Evolutionary conservation across 2,888 invertebrate species (phyloP).

Genomic region (Drosophila glabriapex): DNA sequence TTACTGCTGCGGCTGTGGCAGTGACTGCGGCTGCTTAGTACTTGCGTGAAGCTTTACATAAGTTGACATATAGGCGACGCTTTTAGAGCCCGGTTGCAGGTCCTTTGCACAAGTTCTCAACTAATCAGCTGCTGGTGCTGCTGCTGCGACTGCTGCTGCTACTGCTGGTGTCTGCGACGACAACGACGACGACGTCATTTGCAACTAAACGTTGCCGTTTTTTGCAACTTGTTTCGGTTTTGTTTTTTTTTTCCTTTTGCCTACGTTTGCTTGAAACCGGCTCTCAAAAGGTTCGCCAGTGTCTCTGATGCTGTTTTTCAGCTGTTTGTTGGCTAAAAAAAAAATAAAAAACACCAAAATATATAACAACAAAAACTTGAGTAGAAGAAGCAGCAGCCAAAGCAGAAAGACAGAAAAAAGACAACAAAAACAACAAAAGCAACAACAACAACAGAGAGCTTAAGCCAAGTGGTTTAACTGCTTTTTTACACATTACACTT

Average conservation of each 20-base stretch:
- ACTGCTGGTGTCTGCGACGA: conserved; percentile 15
- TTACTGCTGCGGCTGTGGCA: conserved; percentile 16
- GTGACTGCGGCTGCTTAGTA: conserved; percentile 16
- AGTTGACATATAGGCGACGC: conserved; percentile 67
- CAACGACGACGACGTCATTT: conserved; percentile 48
- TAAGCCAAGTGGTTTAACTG: conserved; percentile 67
- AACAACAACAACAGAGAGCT: conserved; percentile 30
- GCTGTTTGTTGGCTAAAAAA: conserved; percentile 61
- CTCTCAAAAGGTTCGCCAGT: conserved; percentile 67
- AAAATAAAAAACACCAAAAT: conserved; percentile 12
- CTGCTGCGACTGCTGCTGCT: conserved; percentile 56
- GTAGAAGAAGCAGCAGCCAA: conserved; percentile 26
- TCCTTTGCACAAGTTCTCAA: conserved; percentile 73
- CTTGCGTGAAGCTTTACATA: conserved; percentile 67
- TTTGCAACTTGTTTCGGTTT: conserved; percentile 57
- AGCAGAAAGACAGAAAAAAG: conserved; percentile 7
- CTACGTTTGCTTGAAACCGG: conserved; percentile 66
- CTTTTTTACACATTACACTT: conserved; percentile 73
- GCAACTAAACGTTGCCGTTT: conserved; percentile 50
- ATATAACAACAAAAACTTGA: conserved; percentile 9
- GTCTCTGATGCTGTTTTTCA: conserved; percentile 71
- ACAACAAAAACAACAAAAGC: conserved; percentile 23
- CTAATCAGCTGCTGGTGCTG: conserved; percentile 69
- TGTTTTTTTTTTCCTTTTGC: conserved; percentile 21
- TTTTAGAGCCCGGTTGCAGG: conserved; percentile 77